Evolutionary conservation across 2,797 vertebrate genomes (phyloP).

Genomic region (Manis javanica): DNA sequence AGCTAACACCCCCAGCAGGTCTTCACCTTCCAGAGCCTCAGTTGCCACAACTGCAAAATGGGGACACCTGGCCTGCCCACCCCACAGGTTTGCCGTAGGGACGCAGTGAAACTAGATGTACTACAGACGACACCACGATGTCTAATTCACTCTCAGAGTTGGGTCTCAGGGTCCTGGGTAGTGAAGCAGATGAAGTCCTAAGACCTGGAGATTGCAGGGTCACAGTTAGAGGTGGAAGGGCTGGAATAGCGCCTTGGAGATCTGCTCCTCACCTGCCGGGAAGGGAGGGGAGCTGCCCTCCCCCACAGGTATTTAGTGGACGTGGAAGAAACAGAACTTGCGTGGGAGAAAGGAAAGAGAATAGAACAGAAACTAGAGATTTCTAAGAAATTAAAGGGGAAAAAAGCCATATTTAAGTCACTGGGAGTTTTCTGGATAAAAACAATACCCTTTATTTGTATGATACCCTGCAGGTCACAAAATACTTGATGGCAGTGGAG

Average conservation of each 20-base stretch:
- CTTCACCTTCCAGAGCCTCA: background rate
- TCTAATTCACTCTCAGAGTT: background rate
- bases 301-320: constrained; percentile 1
- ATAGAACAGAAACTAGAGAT: constrained; percentile 30
- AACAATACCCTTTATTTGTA: background rate
- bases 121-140: background rate
- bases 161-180: background rate
- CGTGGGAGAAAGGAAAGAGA: constrained; percentile 20
- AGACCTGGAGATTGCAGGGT: background rate
- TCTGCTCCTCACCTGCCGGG: background rate
- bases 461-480: background rate
- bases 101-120: background rate
- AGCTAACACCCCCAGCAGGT: background rate
- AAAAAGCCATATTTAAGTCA: background rate
- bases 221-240: background rate
- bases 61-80: background rate
- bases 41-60: background rate
- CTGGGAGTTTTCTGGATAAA: background rate
- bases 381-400: constrained; percentile 43
- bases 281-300: background rate
- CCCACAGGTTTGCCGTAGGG: background rate
- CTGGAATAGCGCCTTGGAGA: background rate
- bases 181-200: background rate
- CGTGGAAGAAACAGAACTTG: constrained; percentile 54
- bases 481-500: background rate